These are phyloP conservation scores for Formicarius rufipectus DNA, from an alignment of 2,113 vertebrate species.

Conservation along the genomic window DNA sequence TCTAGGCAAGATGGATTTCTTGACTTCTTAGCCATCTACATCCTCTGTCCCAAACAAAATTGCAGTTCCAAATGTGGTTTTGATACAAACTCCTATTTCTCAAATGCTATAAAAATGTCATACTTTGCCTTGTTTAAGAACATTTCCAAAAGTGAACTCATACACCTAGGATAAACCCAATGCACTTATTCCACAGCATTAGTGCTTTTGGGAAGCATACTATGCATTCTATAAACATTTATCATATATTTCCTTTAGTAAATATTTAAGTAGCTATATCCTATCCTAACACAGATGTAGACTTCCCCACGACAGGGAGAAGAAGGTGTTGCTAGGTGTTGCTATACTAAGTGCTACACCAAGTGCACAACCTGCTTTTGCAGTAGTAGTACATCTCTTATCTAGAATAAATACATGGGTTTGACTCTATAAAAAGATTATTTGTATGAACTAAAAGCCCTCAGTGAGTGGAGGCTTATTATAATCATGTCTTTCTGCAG, in stretches of 20 bases:
- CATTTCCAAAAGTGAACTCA: not conserved
- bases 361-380: not conserved
- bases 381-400: not conserved
- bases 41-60: not conserved
- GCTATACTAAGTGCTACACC: not conserved
- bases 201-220: not conserved
- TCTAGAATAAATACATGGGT: conserved; percentile 23
- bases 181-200: not conserved
- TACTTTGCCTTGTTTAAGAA: not conserved
- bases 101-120: not conserved
- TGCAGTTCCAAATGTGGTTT: not conserved
- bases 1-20: not conserved
- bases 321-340: not conserved
- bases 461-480: not conserved
- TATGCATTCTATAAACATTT: conserved; percentile 27
- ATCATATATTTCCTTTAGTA: conserved; percentile 43
- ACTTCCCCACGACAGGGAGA: not conserved
- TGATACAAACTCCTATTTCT: not conserved
- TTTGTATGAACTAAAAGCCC: not conserved
- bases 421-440: not conserved
- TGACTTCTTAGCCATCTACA: not conserved
- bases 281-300: conserved; percentile 35
- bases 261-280: conserved; percentile 43
- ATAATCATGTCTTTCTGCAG: not conserved
- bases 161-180: not conserved